Evolutionary conservation across 2,113 vertebrate genomes (phyloP), one percentile per base, ranked within the genome.

Genomic region (Microtus pennsylvanicus): DNA sequence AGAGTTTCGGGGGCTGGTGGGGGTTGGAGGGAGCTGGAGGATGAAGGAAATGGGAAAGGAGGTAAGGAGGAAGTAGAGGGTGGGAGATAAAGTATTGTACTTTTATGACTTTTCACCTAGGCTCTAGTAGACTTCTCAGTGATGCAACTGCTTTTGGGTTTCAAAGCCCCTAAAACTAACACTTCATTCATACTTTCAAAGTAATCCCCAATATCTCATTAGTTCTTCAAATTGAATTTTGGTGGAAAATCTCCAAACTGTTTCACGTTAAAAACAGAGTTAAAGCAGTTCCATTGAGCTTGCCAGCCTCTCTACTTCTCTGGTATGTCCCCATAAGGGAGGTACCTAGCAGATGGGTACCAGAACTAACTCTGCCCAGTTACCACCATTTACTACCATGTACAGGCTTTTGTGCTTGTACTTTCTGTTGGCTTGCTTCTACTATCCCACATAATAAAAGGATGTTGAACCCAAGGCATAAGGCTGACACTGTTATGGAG

Each of bases 321-420:
- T 63, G 24, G 16, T 58, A 83, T 85, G 24, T 85, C 24, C 35
- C 63, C 4, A 2, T 2, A 63, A 63, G 12, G 7, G 14, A 30
- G 14, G 1, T 3, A 5, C 13, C 28, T 7, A 63, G n/a, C 13
- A 8, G 4, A 1, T 38, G 1, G 38, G 24, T 45, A 63, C 10
- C 3, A 82, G 45, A 28, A 83, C n/a, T 42, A 42, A 38, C 12
- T 16, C 22, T 42, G 21, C 22, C n/a, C 22, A 42, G 7, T 5
- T 13, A 28, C 3, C 4, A n/a, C 16, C 12, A 42, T 61, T 61
- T 61, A 16, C 33, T 38, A 12, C 3, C 13, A 83, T 26, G 80
- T 42, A 16, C 1, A 28, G 55, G 24, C 35, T n/a, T 61, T 61
- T 61, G n/a, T 38, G 4, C 11, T 38, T 82, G 22, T 61, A 82